Evolutionary conservation across 2,888 invertebrate species (phyloP), one percentile per base, ranked within the genome.

Genomic region (Xylota segnis): DNA sequence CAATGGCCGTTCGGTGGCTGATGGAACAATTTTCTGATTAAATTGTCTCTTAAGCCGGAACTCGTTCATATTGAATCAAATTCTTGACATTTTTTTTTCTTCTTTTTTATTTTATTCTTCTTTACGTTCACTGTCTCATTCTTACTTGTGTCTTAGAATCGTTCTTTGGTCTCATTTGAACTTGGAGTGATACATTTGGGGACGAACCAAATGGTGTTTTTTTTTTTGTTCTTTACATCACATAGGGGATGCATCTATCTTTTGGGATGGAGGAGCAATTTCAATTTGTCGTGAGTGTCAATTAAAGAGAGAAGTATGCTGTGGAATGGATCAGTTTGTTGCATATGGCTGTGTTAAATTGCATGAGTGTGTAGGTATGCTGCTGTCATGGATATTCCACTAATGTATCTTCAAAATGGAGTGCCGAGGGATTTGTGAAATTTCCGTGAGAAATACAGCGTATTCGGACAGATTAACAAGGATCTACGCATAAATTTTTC

Each of bases 11-110:
- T 82, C 74, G 87, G 83, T 77, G 83, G 71, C 65, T 83, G 82
- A 87, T 77, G 77, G 83, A 71, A 83, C 87, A 87, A 87, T 88
- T 87, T 88, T 87, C 87, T 88, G 88, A 88, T 88, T 88, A 88
- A 88, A 88, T 87, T 87, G 87, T 87, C 87, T 88, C 87, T 87
- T 84, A 88, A 88, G 88, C 88, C 88, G 88, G 88, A 88, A 87
- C 87, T 87, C 87, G 84, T 88, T 87, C 78, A 77, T 87, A 79
- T 79, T 83, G 77, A 87, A 83, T 83, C 50, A 68, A 87, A 87
- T 87, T 84, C 86, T 74, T 82, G 71, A 65, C 47, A 52, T 72
- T 76, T 76, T 54, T 75, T 74, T 56, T 65, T n/a, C n/a, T n/a
- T n/a, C n/a, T n/a, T n/a, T n/a, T n/a, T n/a, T n/a, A n/a, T n/a